A percentile compares a stretch with the other conserved stretches of the same genome.
These are phyloP conservation scores for Plebejus anna DNA, from an alignment of 2,888 invertebrate genomes.

Conservation along the genomic window DNA sequence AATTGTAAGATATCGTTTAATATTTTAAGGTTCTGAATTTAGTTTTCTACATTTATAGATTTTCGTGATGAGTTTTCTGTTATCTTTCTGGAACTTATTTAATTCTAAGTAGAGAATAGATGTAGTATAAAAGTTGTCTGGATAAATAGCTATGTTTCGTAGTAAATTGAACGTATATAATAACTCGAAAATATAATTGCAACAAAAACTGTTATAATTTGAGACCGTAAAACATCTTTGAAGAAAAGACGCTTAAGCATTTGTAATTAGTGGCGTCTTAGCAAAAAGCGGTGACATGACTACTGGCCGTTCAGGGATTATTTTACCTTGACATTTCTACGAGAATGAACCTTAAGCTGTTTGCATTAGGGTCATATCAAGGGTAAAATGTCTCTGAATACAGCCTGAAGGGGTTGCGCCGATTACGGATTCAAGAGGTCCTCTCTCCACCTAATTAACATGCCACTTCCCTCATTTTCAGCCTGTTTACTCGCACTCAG, in stretches of 20 bases:
- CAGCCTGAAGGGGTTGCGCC: slow-evolving; percentile 49
- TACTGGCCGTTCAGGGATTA: slow-evolving; percentile 22
- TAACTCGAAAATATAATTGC: not conserved
- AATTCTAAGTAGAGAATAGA: no score
- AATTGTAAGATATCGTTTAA: slow-evolving; percentile 31
- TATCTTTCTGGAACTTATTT: no score
- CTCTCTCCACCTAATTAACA: slow-evolving; percentile 60
- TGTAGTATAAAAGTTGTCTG: no score
- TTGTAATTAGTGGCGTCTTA: slow-evolving; percentile 53
- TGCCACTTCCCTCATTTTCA: slow-evolving; percentile 52
- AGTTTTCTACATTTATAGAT: not conserved
- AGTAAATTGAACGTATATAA: not conserved
- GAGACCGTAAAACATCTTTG: slow-evolving; percentile 1
- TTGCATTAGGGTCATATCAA: not conserved
- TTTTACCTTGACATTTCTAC: not conserved
- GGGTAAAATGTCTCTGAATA: not conserved
- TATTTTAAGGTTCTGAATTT: slow-evolving; percentile 1
- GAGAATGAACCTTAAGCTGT: not conserved
- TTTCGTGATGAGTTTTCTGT: no score
- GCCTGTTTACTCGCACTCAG: slow-evolving; percentile 60
- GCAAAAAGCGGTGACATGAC: slow-evolving; percentile 52
- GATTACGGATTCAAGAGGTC: slow-evolving; percentile 66
- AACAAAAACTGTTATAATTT: not conserved
- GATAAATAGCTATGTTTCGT: not conserved
- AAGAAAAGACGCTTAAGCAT: not conserved